Percentiles rank a stretch among this genome's conserved stretches.
Evolutionary conservation across 2,797 vertebrate genomes (phyloP).

Genomic region (Pantherophis vulpinus): DNA sequence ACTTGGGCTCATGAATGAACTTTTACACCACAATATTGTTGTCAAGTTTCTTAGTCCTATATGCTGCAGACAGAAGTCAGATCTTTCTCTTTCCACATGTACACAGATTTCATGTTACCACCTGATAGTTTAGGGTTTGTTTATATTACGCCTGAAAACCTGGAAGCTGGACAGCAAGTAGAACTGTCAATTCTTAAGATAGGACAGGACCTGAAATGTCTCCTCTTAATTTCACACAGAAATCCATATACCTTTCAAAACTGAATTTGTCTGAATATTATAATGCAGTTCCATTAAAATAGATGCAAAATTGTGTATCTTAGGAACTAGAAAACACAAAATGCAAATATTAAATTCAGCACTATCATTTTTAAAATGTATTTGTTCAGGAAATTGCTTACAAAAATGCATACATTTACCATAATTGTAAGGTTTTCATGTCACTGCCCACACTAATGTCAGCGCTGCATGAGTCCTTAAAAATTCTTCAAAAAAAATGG

Average conservation of each 20-base stretch:
- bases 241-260: not conserved
- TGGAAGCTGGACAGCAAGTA: not conserved
- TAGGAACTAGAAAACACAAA: not conserved
- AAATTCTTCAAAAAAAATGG: not conserved
- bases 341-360: not conserved
- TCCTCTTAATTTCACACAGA: not conserved
- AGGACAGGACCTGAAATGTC: not conserved
- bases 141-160: not conserved
- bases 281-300: not conserved
- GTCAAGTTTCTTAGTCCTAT: not conserved
- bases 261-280: not conserved
- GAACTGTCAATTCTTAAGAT: not conserved
- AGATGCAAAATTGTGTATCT: not conserved
- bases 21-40: not conserved
- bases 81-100: not conserved
- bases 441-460: not conserved
- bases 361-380: not conserved
- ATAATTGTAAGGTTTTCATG: not conserved
- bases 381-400: not conserved
- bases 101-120: not conserved
- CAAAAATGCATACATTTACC: not conserved
- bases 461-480: not conserved
- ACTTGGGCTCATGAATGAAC: not conserved
- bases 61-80: not conserved
- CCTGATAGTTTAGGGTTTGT: not conserved